A percentile compares a stretch with the other conserved stretches of the same genome.
Conservation (phyloP, 2,888 invertebrate species). For the Teleogryllus oceanicus region DNA sequence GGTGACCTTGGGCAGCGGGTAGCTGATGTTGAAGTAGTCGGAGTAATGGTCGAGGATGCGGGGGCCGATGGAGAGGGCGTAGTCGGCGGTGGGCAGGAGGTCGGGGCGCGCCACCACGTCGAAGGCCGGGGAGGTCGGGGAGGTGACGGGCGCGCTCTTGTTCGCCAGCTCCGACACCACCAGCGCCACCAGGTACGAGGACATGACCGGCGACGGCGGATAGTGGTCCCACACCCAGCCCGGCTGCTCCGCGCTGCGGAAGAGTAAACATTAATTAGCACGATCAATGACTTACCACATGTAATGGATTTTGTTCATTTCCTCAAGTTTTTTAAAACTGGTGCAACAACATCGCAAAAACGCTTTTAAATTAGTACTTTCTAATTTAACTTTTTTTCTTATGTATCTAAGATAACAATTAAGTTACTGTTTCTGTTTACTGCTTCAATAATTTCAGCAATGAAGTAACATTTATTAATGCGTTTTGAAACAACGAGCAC, state of each 20-base stretch:
- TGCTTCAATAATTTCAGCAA: too few relatives aligned
- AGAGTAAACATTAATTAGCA: too few relatives aligned
- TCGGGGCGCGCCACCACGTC: conserved; percentile 25
- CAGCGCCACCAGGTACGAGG: conserved; percentile 54
- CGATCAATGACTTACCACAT: too few relatives aligned
- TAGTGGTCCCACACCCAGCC: conserved; percentile 47
- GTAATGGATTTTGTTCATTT: too few relatives aligned
- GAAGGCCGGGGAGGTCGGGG: conserved; percentile 25
- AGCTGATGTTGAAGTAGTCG: conserved; percentile 50
- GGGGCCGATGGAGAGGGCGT: conserved; percentile 47
- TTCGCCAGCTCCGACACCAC: conserved; percentile 50
- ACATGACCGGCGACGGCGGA: conserved; percentile 49
- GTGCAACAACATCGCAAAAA: too few relatives aligned
- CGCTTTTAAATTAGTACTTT: too few relatives aligned
- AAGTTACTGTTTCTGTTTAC: too few relatives aligned
- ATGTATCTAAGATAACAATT: too few relatives aligned
- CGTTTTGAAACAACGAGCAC: too few relatives aligned
- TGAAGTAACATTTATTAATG: too few relatives aligned
- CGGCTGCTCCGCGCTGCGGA: conserved; percentile 21
- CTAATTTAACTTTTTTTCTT: too few relatives aligned
- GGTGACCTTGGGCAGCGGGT: conserved; percentile 49
- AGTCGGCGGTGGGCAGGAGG: conserved; percentile 41
- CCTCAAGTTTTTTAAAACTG: too few relatives aligned
- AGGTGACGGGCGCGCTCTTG: not conserved
- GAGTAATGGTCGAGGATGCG: conserved; percentile 37